Evolutionary conservation across 2,113 vertebrate species (phyloP), one percentile per base, ranked within the genome.

Genomic region (Bothrops jararaca): DNA sequence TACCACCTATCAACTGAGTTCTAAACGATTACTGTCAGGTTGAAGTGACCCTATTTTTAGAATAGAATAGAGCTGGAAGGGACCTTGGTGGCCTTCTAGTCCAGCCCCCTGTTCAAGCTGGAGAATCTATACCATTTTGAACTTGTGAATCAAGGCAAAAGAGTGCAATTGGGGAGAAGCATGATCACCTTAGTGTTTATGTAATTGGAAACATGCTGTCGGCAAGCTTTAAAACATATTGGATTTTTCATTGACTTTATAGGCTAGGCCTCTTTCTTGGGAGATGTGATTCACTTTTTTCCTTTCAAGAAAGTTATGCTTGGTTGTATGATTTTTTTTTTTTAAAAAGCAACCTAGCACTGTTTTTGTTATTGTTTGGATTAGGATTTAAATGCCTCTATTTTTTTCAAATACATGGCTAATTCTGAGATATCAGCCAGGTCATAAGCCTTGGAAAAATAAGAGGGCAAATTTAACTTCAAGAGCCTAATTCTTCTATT

Each of bases 391-490:
- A 92, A 57, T 92, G 42, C 50, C 92, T 60, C 86, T 54, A 26
- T 91, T 56, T 1, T 74, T 74, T 88, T 24, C 20, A 60, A 93
- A 89, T 1, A n/a, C 93, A 58, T 2, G 69, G 42, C 22, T 80
- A 92, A 91, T 1, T 45, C 95, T 54, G 34, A 0, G 0, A 29
- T 92, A n/a, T 42, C 69, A 53, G n/a, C 13, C 74, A 91, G 94
- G 93, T 86, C 93, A 89, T 74, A 85, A 23, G 91, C 48, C 0
- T 45, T 90, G 45, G 88, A 58, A 12, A 92, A 91, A 94, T 91
- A 8, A 91, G 39, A 91, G 85, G n/a, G 88, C 2, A 50, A 0
- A 1, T 86, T n/a, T 54, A n/a, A 91, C 90, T 42, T 87, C 85
- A 91, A 34, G 93, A 56, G 52, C 12, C 53, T 15, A 15, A 0